A percentile compares a stretch with the other conserved stretches of the same genome.
These are phyloP conservation scores for human DNA, from an alignment of 2,113 vertebrate genomes.

Conservation along the genomic window DNA sequence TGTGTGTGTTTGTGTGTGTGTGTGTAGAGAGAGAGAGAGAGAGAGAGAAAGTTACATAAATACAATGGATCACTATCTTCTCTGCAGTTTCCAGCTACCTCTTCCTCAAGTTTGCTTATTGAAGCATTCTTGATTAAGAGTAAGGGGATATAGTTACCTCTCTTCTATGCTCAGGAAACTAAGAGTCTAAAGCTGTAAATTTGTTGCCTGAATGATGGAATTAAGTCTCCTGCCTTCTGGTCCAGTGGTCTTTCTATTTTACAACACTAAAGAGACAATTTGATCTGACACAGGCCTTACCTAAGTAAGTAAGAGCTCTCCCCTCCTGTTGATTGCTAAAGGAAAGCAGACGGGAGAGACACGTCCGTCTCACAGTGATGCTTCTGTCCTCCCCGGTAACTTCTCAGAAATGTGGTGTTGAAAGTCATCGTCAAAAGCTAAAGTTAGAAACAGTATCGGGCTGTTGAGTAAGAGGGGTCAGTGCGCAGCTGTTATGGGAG, in stretches of 20 bases:
- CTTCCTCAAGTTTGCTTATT: not conserved
- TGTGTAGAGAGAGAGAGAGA: no score
- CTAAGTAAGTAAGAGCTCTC: not conserved
- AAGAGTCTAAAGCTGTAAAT: not conserved
- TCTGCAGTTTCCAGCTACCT: not conserved
- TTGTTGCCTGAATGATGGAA: not conserved
- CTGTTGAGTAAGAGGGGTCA: conserved; percentile 65
- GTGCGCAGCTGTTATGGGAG: conserved; percentile 65
- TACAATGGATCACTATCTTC: not conserved
- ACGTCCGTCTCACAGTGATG: not conserved
- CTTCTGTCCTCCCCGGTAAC: conserved; percentile 48
- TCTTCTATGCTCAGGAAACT: not conserved
- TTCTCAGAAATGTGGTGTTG: conserved; percentile 50
- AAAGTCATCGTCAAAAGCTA: conserved; percentile 72
- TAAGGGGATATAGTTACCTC: not conserved
- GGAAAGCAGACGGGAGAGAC: conserved; percentile 60
- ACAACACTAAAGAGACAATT: not conserved
- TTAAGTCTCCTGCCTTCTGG: not conserved
- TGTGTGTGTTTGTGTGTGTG: no score
- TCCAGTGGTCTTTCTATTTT: not conserved
- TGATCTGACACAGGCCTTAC: not conserved
- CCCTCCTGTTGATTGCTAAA: not conserved
- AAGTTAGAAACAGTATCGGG: conserved; percentile 79
- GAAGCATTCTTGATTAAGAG: not conserved
- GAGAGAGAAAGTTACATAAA: no score